Conservation (phyloP, 2,113 vertebrate genomes). For the Sceloporus undulatus region DNA sequence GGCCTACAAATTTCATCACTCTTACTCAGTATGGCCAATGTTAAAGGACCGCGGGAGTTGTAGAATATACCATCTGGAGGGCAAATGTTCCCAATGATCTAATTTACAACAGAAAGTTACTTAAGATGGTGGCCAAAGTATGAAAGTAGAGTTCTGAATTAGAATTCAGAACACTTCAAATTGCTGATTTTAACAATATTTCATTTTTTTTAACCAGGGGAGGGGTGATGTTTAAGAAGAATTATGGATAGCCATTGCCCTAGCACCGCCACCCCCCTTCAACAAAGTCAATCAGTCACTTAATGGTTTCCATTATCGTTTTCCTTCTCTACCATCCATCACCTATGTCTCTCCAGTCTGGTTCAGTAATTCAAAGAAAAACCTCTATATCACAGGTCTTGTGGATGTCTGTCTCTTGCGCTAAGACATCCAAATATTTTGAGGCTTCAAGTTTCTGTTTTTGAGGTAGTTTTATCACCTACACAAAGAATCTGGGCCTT, state of each 20-base stretch:
- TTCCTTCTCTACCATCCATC: background rate
- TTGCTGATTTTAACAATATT: background rate
- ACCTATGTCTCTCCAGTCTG: background rate
- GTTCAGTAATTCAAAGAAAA: background rate
- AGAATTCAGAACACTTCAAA: background rate
- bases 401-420: background rate
- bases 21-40: background rate
- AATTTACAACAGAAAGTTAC: no score
- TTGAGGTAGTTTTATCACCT: constrained; percentile 32
- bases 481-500: background rate
- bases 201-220: background rate
- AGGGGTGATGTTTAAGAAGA: background rate
- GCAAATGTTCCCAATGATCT: background rate
- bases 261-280: no score
- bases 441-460: constrained; percentile 10
- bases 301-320: background rate
- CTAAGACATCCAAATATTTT: background rate
- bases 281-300: no score
- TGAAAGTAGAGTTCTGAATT: background rate
- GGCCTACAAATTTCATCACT: background rate
- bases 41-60: background rate
- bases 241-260: background rate
- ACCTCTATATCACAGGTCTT: background rate
- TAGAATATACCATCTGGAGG: background rate
- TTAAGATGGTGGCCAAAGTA: background rate